Base-by-base conservation (phyloP, 2,113 vertebrate genomes). In the Australoheros scitulus region DNA sequence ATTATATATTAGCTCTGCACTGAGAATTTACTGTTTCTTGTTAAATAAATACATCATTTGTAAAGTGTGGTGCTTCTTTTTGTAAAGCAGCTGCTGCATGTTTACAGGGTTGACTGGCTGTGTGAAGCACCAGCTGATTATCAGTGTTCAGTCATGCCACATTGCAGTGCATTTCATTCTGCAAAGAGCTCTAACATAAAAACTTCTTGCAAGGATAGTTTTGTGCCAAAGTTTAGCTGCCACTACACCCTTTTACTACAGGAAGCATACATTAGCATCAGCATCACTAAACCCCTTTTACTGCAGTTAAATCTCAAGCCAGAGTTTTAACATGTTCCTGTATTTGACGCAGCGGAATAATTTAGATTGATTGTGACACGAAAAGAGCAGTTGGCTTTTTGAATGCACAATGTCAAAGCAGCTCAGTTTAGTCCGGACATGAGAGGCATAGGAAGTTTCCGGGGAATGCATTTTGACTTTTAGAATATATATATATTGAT, bases 1-100 rank as follows among this genome's bases (percentile, higher is more conserved):
- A 14, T 61, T 81, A 14, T 65, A 41, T 20, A 64, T 26, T 83
- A 84, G 84, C 29, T 76, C 24, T 70, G 59, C 65, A 70, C 59
- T 72, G 55, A 68, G 38, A 77, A 18, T 61, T 32, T 11, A 22
- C 15, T 7, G 8, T 87, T 80, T 76, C 43, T 38, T 57, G 59
- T 79, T 56, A 5, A 90, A 88, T 86, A 90, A 88, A 91, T 83
- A 77, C 58, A 86, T 74, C 72, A 70, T 83, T 88, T 82, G 11
- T 79, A 72, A 74, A 76, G 64, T 15, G 76, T 29, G 20, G 22
- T 76, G 43, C 63, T 32, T 89, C 75, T 88, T 68, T 63, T 86
- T 77, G 41, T 36, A 72, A 64, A 76, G 78, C 7, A 18, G n/a
- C 5, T 24, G 22, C 22, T 55, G 47, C 18, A 34, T 72, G 18